Percentiles rank a stretch among this genome's conserved stretches.
These are phyloP conservation scores for Bursaphelenchus okinawaensis DNA, from an alignment of 2,888 invertebrate species.

Conservation along the genomic window DNA sequence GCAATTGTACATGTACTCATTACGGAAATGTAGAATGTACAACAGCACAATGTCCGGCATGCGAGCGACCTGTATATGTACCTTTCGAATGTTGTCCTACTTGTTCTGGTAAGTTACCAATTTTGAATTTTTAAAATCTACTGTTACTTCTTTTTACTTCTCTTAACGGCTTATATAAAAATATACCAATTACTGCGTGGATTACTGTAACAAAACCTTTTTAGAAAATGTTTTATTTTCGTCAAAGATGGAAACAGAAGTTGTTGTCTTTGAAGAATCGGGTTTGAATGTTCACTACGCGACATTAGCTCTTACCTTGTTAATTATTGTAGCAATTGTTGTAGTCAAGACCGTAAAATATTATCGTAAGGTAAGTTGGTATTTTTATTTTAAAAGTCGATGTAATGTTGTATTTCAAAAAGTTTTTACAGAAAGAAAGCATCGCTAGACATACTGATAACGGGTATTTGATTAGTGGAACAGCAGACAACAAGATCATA, in stretches of 20 bases:
- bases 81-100: slow-evolving; percentile 21
- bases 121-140: not conserved
- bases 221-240: not conserved
- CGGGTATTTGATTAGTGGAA: no score
- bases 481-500: no score
- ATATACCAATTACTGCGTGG: no score
- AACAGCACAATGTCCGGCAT: slow-evolving; percentile 45
- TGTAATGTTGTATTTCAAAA: no score
- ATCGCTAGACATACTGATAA: no score
- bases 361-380: not conserved
- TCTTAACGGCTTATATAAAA: not conserved
- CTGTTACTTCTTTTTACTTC: not conserved
- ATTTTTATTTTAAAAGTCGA: not conserved
- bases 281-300: not conserved
- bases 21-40: slow-evolving; percentile 47
- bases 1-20: slow-evolving; percentile 46
- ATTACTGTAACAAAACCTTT: no score
- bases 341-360: not conserved
- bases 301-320: not conserved
- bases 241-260: not conserved
- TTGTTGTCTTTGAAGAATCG: not conserved
- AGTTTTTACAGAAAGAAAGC: no score
- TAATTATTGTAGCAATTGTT: not conserved
- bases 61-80: slow-evolving; percentile 6
- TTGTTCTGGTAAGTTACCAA: slow-evolving; percentile 17